phyloP scores from a whole-genome alignment of 2,113 vertebrate species.

The Megaceryle maxima region DNA sequence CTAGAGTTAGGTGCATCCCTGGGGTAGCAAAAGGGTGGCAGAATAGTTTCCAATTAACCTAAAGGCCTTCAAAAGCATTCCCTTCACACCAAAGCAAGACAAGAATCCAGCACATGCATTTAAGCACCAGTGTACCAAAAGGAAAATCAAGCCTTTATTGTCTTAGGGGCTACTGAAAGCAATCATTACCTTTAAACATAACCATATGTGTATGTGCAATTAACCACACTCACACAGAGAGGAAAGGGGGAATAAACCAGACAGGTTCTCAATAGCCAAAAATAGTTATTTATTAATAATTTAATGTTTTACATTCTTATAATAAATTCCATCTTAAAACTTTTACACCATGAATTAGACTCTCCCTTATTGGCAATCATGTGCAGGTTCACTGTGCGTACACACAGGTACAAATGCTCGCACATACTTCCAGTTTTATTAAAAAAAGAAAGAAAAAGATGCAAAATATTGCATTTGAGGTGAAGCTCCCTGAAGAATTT shows the following conservation, averaged over 20 bases:
- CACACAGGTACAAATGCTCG: slow-evolving; percentile 64
- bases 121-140: neutral
- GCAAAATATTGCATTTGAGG: slow-evolving; percentile 87
- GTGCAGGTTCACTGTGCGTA: slow-evolving; percentile 67
- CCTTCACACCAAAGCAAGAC: neutral
- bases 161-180: neutral
- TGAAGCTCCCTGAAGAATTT: slow-evolving; percentile 91
- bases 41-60: neutral
- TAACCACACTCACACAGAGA: neutral
- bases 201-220: neutral
- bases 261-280: slow-evolving; percentile 86
- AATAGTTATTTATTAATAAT: slow-evolving; percentile 99
- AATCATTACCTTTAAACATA: neutral
- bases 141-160: slow-evolving; percentile 7
- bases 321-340: slow-evolving; percentile 83
- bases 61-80: neutral
- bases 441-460: slow-evolving; percentile 61
- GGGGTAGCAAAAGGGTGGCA: neutral
- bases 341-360: slow-evolving; percentile 72
- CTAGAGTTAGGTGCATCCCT: neutral
- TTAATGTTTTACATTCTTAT: slow-evolving; percentile 97
- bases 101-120: neutral
- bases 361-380: slow-evolving; percentile 77
- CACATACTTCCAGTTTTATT: slow-evolving; percentile 81
- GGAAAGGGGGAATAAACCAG: slow-evolving; percentile 7